Percentiles rank a stretch among this genome's conserved stretches.
Evolutionary conservation across 2,888 invertebrate species (phyloP).

Genomic region (Ennomos quercinarius): DNA sequence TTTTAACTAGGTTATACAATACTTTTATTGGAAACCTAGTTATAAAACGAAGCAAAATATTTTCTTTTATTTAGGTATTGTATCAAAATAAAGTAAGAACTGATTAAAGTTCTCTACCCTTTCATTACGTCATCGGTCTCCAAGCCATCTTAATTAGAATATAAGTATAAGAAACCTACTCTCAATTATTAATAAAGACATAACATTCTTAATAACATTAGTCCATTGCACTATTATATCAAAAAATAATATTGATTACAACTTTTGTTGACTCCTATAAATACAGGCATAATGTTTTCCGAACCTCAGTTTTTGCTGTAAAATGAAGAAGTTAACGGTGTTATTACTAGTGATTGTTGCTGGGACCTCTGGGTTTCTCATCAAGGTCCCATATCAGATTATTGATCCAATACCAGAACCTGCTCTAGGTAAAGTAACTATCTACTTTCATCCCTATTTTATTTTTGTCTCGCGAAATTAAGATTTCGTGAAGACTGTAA

Average conservation of each 20-base stretch:
- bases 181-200: slow-evolving; percentile 5
- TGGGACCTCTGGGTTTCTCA: slow-evolving; percentile 61
- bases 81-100: no score
- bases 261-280: slow-evolving; percentile 52
- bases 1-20: no score
- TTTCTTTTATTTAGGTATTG: no score
- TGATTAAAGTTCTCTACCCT: background rate
- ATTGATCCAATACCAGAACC: slow-evolving; percentile 40
- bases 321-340: slow-evolving; percentile 67
- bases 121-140: slow-evolving; percentile 5
- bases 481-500: no score
- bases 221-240: slow-evolving; percentile 68
- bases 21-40: no score
- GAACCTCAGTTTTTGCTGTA: slow-evolving; percentile 39
- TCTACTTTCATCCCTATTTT: no score
- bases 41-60: no score
- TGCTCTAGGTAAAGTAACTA: slow-evolving; percentile 10
- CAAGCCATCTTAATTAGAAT: background rate
- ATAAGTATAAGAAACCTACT: no score
- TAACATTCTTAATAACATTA: slow-evolving; percentile 39
- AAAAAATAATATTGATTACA: slow-evolving; percentile 43
- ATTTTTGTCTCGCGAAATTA: no score
- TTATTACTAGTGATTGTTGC: slow-evolving; percentile 44
- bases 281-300: slow-evolving; percentile 37
- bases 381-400: slow-evolving; percentile 57